phyloP scores from a whole-genome alignment of 1,140 invertebrate genomes.

The Subanguina moxae region DNA sequence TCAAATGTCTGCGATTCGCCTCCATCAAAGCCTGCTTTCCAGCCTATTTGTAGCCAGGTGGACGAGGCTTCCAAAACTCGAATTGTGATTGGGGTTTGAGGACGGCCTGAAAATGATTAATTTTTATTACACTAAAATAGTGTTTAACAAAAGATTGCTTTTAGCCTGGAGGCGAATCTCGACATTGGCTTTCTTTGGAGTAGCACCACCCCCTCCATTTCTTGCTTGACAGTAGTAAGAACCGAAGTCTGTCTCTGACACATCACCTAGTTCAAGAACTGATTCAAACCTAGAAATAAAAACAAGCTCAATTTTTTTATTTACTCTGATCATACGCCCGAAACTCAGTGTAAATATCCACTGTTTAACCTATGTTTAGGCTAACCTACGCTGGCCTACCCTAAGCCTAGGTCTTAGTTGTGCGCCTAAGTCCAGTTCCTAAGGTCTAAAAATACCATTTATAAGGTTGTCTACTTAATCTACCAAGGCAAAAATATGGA shows the following conservation, averaged over 20 bases:
- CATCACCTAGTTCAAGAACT: constrained; percentile 30
- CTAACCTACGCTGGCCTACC: no score
- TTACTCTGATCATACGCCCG: no score
- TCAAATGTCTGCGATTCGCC: constrained; percentile 44
- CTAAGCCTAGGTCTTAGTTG: no score
- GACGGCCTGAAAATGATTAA: constrained; percentile 23
- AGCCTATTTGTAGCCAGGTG: constrained; percentile 39
- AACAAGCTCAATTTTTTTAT: no score
- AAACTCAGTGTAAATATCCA: no score
- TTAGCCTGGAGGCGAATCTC: constrained; percentile 34
- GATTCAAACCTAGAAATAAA: constrained; percentile 28
- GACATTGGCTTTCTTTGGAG: constrained; percentile 20
- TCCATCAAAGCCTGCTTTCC: constrained; percentile 46
- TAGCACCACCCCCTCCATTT: constrained; percentile 28
- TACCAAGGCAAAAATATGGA: no score
- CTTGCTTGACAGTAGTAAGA: constrained; percentile 36
- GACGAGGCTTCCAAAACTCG: constrained; percentile 24
- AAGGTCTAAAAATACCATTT: no score
- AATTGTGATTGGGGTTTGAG: constrained; percentile 31
- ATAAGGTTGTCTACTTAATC: no score
- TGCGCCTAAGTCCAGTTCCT: no score
- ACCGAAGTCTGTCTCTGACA: constrained; percentile 32
- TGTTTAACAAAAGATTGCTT: constrained; percentile 14
- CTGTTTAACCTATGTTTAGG: no score
- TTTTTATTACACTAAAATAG: not conserved